Evolutionary conservation across 2,797 vertebrate species (phyloP), one percentile per base, ranked within the genome.

Genomic region (Phylloscopus collybita): DNA sequence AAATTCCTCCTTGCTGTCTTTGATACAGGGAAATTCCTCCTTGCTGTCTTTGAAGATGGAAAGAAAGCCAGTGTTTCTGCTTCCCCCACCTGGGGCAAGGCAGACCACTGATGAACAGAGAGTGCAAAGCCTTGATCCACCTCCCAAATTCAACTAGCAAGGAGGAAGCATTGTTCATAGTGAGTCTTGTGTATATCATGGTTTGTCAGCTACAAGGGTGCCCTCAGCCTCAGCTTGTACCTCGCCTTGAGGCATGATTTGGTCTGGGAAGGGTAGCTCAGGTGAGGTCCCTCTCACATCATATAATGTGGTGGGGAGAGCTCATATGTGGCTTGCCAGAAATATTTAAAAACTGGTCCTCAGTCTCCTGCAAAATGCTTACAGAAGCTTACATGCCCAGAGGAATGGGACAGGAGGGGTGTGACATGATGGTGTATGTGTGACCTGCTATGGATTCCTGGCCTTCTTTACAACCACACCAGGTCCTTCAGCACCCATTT

Each of bases 131-230:
- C 50, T 64, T 29, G 32, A 92, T 72, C 54, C 29, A 27, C 36
- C 49, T 53, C 66, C 72, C 6, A 0, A 42, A 85, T 80, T 75
- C 19, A 71, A 53, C 42, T 47, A 80, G 42, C 26, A 67, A 85
- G 45, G 66, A 75, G 22, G 29, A 70, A n/a, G 36, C 51, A 83
- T 15, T 1, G 0, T 10, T 83, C 49, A 29, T 3, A 27, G 6
- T 16, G 32, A 83, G 36, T 27, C n/a, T 45, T 25, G 6, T 67
- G 17, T 16, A 7, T 22, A 50, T n/a, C 34, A n/a, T 5, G 9
- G 54, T 30, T 53, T 92, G 65, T 44, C 0, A 6, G 2, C 7
- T 25, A 32, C 0, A 0, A 0, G 1, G n/a, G 13, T 80, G 45
- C 50, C 49, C 53, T 81, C 32, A 78, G 64, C 45, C 32, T 90